These are phyloP conservation scores for Philopedon plagiatum DNA, from an alignment of 2,888 invertebrate species.

Conservation along the genomic window DNA sequence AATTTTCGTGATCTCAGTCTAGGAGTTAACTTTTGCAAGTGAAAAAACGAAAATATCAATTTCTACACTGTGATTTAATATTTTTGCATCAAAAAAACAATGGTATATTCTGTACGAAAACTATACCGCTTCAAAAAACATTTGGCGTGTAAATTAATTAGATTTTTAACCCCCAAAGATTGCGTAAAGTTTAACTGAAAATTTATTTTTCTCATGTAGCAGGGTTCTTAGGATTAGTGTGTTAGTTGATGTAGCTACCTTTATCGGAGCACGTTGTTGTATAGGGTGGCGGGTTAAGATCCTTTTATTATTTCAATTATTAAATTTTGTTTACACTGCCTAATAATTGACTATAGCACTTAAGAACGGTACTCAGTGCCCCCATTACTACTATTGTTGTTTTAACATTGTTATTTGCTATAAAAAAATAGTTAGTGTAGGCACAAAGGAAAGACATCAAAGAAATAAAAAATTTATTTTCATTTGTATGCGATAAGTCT, in stretches of 20 bases:
- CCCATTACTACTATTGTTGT: no score
- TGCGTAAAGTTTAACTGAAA: not conserved
- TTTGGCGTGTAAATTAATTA: not conserved
- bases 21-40: not conserved
- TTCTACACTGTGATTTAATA: constrained; percentile 21
- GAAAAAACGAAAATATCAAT: not conserved
- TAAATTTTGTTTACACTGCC: not conserved
- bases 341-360: not conserved
- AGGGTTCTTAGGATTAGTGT: constrained; percentile 6
- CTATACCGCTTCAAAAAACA: not conserved
- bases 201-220: not conserved
- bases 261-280: not conserved
- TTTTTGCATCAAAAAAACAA: constrained; percentile 1
- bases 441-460: no score
- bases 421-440: no score
- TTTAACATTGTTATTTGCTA: no score
- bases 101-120: constrained; percentile 1
- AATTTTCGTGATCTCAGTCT: constrained; percentile 8
- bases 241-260: not conserved
- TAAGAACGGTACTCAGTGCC: no score
- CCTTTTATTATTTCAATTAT: not conserved
- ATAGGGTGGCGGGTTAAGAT: constrained; percentile 4
- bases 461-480: no score
- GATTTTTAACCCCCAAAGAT: not conserved
- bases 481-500: no score